These are phyloP conservation scores for Pogonocichla stellata DNA, from an alignment of 2,113 vertebrate genomes.

Conservation along the genomic window DNA sequence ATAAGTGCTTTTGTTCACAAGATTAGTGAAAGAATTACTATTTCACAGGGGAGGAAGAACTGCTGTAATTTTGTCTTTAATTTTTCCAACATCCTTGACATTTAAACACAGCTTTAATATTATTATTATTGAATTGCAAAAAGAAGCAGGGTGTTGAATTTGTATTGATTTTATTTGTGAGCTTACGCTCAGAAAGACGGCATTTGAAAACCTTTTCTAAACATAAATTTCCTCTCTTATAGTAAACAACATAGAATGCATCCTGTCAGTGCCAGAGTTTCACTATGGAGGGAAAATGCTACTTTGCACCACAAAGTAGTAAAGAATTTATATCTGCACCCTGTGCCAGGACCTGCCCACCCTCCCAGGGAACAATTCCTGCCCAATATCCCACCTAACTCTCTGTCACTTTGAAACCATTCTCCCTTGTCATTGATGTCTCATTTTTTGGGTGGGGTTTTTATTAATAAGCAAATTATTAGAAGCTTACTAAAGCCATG, in stretches of 20 bases:
- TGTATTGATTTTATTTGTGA: constrained; percentile 62
- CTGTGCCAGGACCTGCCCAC: no score
- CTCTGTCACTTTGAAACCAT: no score
- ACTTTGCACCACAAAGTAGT: not conserved
- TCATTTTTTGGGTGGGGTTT: not conserved
- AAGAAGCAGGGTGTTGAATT: constrained; percentile 49
- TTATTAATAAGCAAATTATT: not conserved
- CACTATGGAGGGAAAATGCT: not conserved
- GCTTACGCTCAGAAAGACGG: constrained; percentile 47
- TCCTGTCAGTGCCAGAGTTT: not conserved
- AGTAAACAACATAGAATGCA: constrained; percentile 48
- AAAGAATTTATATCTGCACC: not conserved
- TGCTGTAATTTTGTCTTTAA: constrained; percentile 68
- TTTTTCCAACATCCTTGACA: constrained; percentile 71
- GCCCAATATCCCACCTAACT: no score
- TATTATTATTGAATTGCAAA: constrained; percentile 64
- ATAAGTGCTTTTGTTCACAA: constrained; percentile 68
- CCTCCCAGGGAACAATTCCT: no score
- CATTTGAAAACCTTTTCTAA: constrained; percentile 58
- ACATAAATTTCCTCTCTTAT: constrained; percentile 23
- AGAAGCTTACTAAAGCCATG: not conserved
- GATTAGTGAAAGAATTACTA: constrained; percentile 61
- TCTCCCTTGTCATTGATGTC: not conserved
- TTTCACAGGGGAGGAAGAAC: constrained; percentile 56
- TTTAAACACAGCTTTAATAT: constrained; percentile 70